Evolutionary conservation across 2,797 vertebrate species (phyloP).

Genomic region (Silurus aristotelis): DNA sequence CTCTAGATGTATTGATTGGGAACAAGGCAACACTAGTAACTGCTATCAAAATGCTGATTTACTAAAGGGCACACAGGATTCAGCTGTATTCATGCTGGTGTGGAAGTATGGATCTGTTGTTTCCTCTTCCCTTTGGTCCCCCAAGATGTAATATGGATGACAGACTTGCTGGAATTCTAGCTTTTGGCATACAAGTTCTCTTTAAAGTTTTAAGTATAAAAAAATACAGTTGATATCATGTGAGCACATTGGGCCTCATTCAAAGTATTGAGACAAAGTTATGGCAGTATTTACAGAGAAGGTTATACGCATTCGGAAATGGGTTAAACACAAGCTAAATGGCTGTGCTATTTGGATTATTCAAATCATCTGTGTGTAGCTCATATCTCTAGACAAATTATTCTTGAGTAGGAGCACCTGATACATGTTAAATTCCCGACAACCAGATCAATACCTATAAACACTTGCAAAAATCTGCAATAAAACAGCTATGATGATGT

Average conservation of each 20-base stretch:
- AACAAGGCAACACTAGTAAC: constrained; percentile 78
- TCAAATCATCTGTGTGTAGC: not conserved
- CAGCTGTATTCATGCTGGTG: constrained; percentile 51
- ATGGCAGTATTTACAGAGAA: not conserved
- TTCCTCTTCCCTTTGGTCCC: constrained; percentile 37
- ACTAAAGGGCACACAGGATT: constrained; percentile 69
- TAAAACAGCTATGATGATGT: not conserved
- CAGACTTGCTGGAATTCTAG: constrained; percentile 40
- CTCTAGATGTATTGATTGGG: constrained; percentile 81
- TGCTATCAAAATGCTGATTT: constrained; percentile 81
- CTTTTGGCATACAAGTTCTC: constrained; percentile 4
- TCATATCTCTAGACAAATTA: not conserved
- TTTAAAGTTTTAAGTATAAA: not conserved
- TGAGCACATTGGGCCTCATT: not conserved
- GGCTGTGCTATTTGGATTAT: not conserved
- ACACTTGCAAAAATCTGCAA: not conserved
- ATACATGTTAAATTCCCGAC: not conserved
- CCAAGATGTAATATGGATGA: constrained; percentile 36
- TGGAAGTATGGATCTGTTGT: constrained; percentile 66
- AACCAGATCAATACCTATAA: not conserved
- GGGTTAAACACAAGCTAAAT: not conserved
- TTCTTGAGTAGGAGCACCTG: not conserved
- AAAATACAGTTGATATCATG: not conserved
- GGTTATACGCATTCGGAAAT: not conserved
- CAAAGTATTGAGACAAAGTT: not conserved